phyloP scores from a whole-genome alignment of 2,888 invertebrate genomes.

The Brachylomia viminalis region DNA sequence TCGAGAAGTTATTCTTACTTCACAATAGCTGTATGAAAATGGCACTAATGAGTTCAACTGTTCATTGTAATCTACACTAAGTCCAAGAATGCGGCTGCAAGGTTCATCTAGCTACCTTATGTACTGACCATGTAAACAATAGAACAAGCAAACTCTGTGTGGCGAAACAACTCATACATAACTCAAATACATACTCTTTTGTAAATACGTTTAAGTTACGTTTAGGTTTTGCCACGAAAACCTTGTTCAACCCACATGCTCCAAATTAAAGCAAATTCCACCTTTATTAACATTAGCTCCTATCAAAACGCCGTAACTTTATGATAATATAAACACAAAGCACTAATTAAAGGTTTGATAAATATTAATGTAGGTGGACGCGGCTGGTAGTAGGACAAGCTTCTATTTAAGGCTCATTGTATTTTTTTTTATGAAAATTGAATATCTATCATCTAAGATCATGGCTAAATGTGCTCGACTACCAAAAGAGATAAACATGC shows the following conservation, averaged over 20 bases:
- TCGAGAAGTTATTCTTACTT: constrained; percentile 38
- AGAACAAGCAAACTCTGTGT: constrained; percentile 55
- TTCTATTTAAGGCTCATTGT: constrained; percentile 84
- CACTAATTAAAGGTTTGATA: constrained; percentile 83
- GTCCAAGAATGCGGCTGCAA: constrained; percentile 63
- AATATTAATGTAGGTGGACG: constrained; percentile 79
- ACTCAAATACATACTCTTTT: constrained; percentile 49
- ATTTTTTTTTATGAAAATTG: constrained; percentile 70
- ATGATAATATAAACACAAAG: constrained; percentile 81
- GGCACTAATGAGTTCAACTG: constrained; percentile 60
- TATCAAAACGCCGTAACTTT: constrained; percentile 78
- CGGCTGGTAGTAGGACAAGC: constrained; percentile 80
- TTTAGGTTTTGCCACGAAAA: constrained; percentile 54
- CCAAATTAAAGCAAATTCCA: constrained; percentile 49
- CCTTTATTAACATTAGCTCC: constrained; percentile 68
- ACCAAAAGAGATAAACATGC: constrained; percentile 43
- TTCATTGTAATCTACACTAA: constrained; percentile 59
- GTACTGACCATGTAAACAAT: constrained; percentile 63
- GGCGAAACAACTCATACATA: constrained; percentile 59
- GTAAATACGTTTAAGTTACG: constrained; percentile 50
- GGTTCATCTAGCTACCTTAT: constrained; percentile 59
- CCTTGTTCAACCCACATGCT: constrained; percentile 61
- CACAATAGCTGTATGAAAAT: constrained; percentile 59
- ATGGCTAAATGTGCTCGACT: constrained; percentile 50
- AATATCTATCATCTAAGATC: constrained; percentile 63